Percentiles rank a stretch among this genome's conserved stretches.
Evolutionary conservation across 2,888 invertebrate genomes (phyloP).

Genomic region (Drosophila neotestacea): DNA sequence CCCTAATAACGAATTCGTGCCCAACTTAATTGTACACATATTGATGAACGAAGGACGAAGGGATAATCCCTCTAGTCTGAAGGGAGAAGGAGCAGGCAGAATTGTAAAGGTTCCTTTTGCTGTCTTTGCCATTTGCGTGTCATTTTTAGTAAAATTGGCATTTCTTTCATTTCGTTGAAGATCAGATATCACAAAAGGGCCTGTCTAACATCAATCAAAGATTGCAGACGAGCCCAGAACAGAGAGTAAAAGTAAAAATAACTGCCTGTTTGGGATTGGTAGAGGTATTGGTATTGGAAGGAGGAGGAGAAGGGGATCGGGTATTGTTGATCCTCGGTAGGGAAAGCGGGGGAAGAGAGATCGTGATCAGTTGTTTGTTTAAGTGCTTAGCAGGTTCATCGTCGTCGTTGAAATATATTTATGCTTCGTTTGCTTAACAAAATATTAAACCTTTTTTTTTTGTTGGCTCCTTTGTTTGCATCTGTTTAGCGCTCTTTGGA

Average conservation of each 20-base stretch:
- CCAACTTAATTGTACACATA: conserved; percentile 75
- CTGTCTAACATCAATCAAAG: conserved; percentile 66
- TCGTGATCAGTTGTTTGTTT: conserved; percentile 73
- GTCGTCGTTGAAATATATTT: conserved; percentile 57
- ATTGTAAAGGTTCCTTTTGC: conserved; percentile 32
- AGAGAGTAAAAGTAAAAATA: conserved; percentile 67
- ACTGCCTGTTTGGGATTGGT: neutral
- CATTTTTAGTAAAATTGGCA: conserved; percentile 76
- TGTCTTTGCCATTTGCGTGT: conserved; percentile 72
- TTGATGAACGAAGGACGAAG: conserved; percentile 34
- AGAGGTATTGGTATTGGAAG: neutral
- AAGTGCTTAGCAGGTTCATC: conserved; percentile 73
- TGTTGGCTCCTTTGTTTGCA: conserved; percentile 54
- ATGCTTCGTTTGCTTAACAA: conserved; percentile 76
- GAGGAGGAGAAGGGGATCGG: neutral
- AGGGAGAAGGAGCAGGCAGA: conserved; percentile 10
- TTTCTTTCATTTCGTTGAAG: conserved; percentile 56
- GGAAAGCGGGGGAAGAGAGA: conserved; percentile 18
- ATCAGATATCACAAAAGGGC: conserved; percentile 58
- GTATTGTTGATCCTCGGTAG: conserved; percentile 61
- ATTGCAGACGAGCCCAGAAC: conserved; percentile 33
- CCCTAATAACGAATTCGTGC: conserved; percentile 78
- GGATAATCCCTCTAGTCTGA: conserved; percentile 25
- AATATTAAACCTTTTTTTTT: conserved; percentile 65
- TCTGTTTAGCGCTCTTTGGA: conserved; percentile 52